These are phyloP conservation scores for Helicorthomorpha holstii DNA, from an alignment of 1,140 invertebrate genomes.

Conservation along the genomic window DNA sequence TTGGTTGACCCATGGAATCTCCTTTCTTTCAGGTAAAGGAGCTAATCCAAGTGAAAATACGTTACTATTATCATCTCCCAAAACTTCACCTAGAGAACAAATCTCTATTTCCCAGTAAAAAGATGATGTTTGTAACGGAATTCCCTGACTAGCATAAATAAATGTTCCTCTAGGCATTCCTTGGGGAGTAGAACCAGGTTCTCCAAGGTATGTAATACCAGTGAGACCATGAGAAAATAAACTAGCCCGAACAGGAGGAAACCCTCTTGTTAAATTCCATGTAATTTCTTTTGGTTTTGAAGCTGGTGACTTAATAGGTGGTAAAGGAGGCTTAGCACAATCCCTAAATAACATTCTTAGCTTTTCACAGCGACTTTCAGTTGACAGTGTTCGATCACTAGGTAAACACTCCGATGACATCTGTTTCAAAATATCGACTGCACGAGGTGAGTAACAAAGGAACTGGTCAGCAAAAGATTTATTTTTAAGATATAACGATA, in stretches of 20 bases:
- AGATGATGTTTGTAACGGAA: slow-evolving; percentile 23
- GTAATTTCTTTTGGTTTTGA: slow-evolving; percentile 23
- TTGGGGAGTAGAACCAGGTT: slow-evolving; percentile 20
- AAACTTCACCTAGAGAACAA: slow-evolving; percentile 23
- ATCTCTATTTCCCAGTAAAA: slow-evolving; percentile 29
- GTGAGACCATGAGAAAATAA: slow-evolving; percentile 22
- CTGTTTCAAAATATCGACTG: slow-evolving; percentile 25
- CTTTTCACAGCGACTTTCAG: slow-evolving; percentile 21
- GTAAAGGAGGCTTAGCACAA: slow-evolving; percentile 27
- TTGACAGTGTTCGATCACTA: slow-evolving; percentile 19
- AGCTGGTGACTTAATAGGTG: slow-evolving; percentile 18
- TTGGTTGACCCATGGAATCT: slow-evolving; percentile 27
- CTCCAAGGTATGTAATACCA: slow-evolving; percentile 24
- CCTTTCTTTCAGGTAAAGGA: slow-evolving; percentile 24
- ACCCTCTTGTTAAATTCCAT: slow-evolving; percentile 21
- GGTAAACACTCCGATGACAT: slow-evolving; percentile 25
- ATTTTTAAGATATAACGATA: slow-evolving; percentile 21
- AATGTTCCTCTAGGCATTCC: slow-evolving; percentile 23
- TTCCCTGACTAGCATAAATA: slow-evolving; percentile 23
- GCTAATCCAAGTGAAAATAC: slow-evolving; percentile 28
- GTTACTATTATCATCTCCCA: slow-evolving; percentile 23
- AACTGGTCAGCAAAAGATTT: slow-evolving; percentile 23
- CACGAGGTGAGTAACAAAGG: slow-evolving; percentile 18
- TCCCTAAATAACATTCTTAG: slow-evolving; percentile 26
- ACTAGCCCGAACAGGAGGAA: slow-evolving; percentile 22